Base-by-base conservation (phyloP, 1,140 invertebrate species). In the Pristionchus pacificus region DNA sequence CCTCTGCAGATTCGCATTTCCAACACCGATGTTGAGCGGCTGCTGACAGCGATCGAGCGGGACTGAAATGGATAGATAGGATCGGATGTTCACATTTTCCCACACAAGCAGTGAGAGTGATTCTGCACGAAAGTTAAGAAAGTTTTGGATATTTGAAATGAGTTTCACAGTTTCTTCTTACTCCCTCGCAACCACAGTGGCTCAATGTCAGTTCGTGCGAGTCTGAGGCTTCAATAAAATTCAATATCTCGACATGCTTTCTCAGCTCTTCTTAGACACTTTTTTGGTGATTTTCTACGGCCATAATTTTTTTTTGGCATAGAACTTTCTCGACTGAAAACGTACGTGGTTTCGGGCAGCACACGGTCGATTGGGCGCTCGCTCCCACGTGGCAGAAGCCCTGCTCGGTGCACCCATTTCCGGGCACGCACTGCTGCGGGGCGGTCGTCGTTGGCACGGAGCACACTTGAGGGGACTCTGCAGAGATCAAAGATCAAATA, bases 401-500 rank as follows among this genome's bases (percentile, higher is more conserved):
- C 24, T 77, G 66, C 28, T 69, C 78, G 25, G 72, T 70, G 31
- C 81, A 83, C 1, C 65, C 74, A 55, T 65, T 70, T n/a, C 74
- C 74, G 13, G 80, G 80, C n/a, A 65, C 66, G 32, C 81, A 84
- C 49, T 69, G 68, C 32, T 70, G 61, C 62, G 74, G 33, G 57
- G 32, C 61, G 30, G 15, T 31, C 32, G 61, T 57, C 14, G 71
- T 64, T 28, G 77, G 77, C 24, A 74, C 77, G 15, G 81, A 79
- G 72, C 81, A 83, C n/a, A 82, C 82, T 58, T 78, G 79, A n/a
- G 79, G 77, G 32, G 69, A 71, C 74, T 84, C 81, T 83, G 62
- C 6, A 49, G 6, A 49, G 19, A 49, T 49, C 19, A 19, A 6
- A 6, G 38, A 6, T 49, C 19, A 6, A 49, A 49, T 49, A 10